phyloP scores from a whole-genome alignment of 2,113 vertebrate species.

The Turnix velox region DNA sequence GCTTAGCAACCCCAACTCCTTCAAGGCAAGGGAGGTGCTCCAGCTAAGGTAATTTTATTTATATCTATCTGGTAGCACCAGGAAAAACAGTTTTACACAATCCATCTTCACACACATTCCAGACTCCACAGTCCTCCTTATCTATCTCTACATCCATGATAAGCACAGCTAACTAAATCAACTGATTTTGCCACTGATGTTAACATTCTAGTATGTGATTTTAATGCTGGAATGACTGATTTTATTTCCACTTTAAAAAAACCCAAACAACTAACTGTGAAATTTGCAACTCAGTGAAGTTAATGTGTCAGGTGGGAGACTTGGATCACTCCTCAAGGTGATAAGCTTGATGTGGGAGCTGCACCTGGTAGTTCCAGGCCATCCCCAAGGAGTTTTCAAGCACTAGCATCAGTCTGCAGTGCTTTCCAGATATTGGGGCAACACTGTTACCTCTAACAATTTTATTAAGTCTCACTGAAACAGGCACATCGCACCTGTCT shows the following conservation, averaged over 20 bases:
- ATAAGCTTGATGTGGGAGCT: neutral
- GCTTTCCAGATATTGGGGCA: neutral
- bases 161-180: neutral
- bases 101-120: neutral
- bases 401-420: neutral
- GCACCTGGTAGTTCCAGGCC: neutral
- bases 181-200: neutral
- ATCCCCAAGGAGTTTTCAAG: neutral
- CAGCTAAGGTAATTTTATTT: neutral
- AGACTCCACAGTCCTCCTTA: neutral
- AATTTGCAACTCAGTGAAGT: neutral
- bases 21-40: too few species aligned
- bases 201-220: neutral
- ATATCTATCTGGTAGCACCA: neutral
- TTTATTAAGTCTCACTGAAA: neutral
- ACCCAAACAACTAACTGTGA: neutral
- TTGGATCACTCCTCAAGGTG: neutral
- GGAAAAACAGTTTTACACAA: neutral
- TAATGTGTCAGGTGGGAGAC: neutral
- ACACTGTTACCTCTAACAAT: neutral
- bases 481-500: neutral
- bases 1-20: too few species aligned
- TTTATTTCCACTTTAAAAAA: neutral
- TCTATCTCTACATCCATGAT: neutral
- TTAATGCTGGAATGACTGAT: neutral